A percentile compares a stretch with the other conserved stretches of the same genome.
Evolutionary conservation across 2,888 invertebrate species (phyloP).

Genomic region (Pemphredon lugubris): DNA sequence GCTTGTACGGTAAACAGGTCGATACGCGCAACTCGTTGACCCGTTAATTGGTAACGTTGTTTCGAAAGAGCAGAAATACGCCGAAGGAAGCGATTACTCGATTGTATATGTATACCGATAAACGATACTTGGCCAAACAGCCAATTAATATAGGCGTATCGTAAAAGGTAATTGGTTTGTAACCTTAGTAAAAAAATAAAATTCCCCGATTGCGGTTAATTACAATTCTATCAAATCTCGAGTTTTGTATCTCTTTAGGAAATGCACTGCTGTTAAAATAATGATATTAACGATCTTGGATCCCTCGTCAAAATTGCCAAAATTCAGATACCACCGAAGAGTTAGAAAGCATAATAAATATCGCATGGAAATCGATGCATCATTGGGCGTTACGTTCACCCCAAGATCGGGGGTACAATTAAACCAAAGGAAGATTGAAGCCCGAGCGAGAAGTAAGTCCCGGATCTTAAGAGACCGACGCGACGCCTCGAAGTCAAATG

Average conservation of each 20-base stretch:
- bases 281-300: too few relatives aligned
- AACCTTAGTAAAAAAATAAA: too few relatives aligned
- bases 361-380: not conserved
- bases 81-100: not conserved
- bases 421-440: not conserved
- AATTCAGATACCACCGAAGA: too few relatives aligned
- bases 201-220: too few relatives aligned
- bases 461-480: not conserved
- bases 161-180: too few relatives aligned
- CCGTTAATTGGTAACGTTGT: slow-evolving; percentile 14
- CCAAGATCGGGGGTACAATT: not conserved
- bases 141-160: too few relatives aligned
- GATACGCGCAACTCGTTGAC: slow-evolving; percentile 21
- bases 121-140: too few relatives aligned
- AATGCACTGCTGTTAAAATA: too few relatives aligned
- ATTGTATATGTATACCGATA: not conserved
- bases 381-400: not conserved
- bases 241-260: too few relatives aligned
- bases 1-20: slow-evolving; percentile 23
- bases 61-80: not conserved
- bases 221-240: too few relatives aligned
- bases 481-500: slow-evolving; percentile 11
- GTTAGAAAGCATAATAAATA: not conserved
- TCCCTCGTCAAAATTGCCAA: too few relatives aligned
- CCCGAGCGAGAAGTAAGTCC: not conserved